These are phyloP conservation scores for Leuctra nigra DNA, from an alignment of 2,888 invertebrate genomes.

Conservation along the genomic window DNA sequence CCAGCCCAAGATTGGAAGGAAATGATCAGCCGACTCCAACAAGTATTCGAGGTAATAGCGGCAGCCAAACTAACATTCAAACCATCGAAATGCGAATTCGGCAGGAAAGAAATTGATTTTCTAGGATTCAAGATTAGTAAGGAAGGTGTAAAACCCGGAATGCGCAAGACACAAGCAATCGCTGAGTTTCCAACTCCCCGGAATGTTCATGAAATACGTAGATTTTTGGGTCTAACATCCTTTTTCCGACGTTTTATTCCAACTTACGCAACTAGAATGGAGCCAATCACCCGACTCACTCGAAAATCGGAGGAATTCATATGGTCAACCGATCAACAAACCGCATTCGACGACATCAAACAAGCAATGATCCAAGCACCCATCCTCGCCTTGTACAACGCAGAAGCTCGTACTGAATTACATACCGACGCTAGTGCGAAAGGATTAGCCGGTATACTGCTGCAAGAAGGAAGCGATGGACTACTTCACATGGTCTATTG, in stretches of 20 bases:
- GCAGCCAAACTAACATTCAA: not conserved
- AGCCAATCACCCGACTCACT: not conserved
- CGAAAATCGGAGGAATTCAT: not conserved
- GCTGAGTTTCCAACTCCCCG: not conserved
- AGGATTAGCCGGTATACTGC: conserved; percentile 28
- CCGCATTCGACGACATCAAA: not conserved
- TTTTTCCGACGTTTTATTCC: not conserved
- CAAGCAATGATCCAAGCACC: not conserved
- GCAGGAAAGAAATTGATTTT: not conserved
- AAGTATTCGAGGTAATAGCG: not conserved
- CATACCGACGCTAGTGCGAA: conserved; percentile 27
- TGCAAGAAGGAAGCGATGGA: conserved; percentile 23
- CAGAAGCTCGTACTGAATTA: conserved; percentile 23
- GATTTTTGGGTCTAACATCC: not conserved
- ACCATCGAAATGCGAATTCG: not conserved
- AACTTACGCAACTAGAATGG: not conserved
- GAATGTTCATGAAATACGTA: not conserved
- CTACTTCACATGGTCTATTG: conserved; percentile 24
- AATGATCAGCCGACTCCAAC: not conserved
- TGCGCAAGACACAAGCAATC: not conserved
- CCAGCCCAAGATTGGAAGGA: not conserved
- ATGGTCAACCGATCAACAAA: not conserved
- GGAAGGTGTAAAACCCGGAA: not conserved
- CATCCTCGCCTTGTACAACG: conserved; percentile 3
- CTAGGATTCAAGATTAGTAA: not conserved